Percentiles rank a stretch among this genome's conserved stretches.
Evolutionary conservation across 2,113 vertebrate genomes (phyloP).

Genomic region (Charadrius vociferus): DNA sequence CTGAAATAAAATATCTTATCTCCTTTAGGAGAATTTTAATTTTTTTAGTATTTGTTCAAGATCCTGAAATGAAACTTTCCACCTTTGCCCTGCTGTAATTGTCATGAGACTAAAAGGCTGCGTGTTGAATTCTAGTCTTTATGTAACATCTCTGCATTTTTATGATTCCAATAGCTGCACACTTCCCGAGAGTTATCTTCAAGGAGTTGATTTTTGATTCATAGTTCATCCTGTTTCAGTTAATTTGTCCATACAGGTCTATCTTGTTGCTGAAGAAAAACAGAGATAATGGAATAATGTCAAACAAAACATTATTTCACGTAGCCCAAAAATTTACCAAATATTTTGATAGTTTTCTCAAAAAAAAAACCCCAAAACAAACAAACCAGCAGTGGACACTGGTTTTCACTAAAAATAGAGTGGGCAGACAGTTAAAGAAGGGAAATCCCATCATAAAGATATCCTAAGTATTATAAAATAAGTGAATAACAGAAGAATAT

Average conservation of each 20-base stretch:
- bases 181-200: neutral
- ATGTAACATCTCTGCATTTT: neutral
- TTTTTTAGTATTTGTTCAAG: neutral
- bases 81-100: neutral
- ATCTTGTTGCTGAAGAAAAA: neutral
- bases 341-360: neutral
- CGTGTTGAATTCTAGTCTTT: neutral
- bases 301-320: neutral
- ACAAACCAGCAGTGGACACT: neutral
- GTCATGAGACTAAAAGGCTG: neutral
- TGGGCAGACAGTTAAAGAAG: neutral
- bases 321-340: neutral
- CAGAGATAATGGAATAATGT: neutral
- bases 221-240: neutral
- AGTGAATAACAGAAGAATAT: neutral
- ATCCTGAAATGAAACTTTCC: neutral
- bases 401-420: neutral
- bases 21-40: neutral
- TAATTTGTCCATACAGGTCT: neutral
- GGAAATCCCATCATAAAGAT: neutral
- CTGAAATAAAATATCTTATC: neutral
- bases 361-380: neutral
- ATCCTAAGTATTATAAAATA: neutral
- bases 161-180: neutral
- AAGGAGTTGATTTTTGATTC: neutral